Evolutionary conservation across 2,888 invertebrate genomes (phyloP).

Genomic region (Ellobium chinense): DNA sequence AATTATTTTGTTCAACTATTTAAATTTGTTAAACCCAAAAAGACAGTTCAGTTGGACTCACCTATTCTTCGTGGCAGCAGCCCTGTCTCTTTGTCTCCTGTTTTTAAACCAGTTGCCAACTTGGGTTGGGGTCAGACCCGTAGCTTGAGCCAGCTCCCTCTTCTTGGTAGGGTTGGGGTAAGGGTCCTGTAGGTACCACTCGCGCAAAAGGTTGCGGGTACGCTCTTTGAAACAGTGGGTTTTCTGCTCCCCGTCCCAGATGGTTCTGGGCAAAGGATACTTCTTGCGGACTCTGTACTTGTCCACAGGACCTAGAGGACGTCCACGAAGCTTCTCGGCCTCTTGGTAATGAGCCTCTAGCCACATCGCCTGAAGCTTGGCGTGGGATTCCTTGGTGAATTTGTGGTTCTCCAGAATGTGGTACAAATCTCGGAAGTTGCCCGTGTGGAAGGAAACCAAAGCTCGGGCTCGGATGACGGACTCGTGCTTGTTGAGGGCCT

Average conservation of each 20-base stretch:
- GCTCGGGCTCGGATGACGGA: slow-evolving; percentile 92
- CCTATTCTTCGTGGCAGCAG: slow-evolving; percentile 97
- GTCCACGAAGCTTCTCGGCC: slow-evolving; percentile 92
- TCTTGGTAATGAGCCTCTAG: slow-evolving; percentile 95
- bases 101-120: slow-evolving; percentile 97
- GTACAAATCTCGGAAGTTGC: slow-evolving; percentile 93
- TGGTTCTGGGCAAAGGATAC: slow-evolving; percentile 93
- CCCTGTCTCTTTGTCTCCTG: slow-evolving; percentile 90
- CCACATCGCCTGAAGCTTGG: slow-evolving; percentile 94
- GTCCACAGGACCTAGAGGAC: slow-evolving; percentile 95
- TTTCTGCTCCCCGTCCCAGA: slow-evolving; percentile 98
- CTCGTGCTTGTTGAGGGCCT: slow-evolving; percentile 90
- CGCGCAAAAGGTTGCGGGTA: slow-evolving; percentile 94
- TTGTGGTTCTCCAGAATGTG: slow-evolving; percentile 93
- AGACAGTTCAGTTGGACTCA: slow-evolving; percentile 81
- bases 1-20: too few species aligned
- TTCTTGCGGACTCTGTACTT: slow-evolving; percentile 96
- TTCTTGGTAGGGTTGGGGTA: slow-evolving; percentile 97
- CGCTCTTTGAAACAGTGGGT: slow-evolving; percentile 97
- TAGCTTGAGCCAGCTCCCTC: slow-evolving; percentile 92
- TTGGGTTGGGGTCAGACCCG: slow-evolving; percentile 94
- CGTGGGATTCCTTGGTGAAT: slow-evolving; percentile 93
- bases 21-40: too few species aligned
- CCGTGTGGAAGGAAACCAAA: slow-evolving; percentile 93
- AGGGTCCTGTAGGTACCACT: slow-evolving; percentile 91